Evolutionary conservation across 2,113 vertebrate genomes (phyloP).

Genomic region (Carollia perspicillata): DNA sequence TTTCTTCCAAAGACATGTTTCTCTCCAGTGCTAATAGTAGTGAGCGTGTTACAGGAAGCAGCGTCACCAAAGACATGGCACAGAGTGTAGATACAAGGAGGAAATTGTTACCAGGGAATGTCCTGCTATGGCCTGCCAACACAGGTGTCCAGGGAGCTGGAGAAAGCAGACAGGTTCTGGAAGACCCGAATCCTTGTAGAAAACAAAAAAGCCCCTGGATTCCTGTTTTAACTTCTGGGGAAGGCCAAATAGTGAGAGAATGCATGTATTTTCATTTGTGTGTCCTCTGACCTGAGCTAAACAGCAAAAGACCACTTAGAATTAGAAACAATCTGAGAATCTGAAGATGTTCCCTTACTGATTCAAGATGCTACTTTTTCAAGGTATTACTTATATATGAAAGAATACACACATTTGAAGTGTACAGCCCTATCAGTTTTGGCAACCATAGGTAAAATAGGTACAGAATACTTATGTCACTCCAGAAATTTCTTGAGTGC

Average conservation of each 20-base stretch:
- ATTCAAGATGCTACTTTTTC: conserved; percentile 51
- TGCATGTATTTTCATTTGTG: not conserved
- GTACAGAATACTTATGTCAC: not conserved
- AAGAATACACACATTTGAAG: not conserved
- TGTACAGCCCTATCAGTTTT: not conserved
- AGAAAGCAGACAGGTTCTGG: not conserved
- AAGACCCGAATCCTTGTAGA: not conserved
- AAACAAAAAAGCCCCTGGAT: not conserved
- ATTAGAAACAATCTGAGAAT: not conserved
- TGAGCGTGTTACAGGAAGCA: fast-evolving
- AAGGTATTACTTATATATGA: not conserved
- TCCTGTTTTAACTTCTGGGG: not conserved
- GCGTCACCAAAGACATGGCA: not conserved
- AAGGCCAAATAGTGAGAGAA: not conserved
- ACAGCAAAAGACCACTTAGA: not conserved
- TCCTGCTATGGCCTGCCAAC: not conserved
- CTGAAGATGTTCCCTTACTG: not conserved
- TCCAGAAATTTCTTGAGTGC: not conserved
- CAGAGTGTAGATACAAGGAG: not conserved
- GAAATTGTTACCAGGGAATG: fast-evolving
- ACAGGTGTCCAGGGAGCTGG: not conserved
- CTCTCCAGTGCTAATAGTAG: not conserved
- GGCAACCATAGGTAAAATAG: not conserved
- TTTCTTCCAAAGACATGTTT: not conserved
- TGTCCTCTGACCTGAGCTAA: not conserved